Evolutionary conservation across 53 echinoderm and acorn worm species (phyloP), one percentile per base, ranked within the genome.

Genomic region (Paracentrotus lividus): DNA sequence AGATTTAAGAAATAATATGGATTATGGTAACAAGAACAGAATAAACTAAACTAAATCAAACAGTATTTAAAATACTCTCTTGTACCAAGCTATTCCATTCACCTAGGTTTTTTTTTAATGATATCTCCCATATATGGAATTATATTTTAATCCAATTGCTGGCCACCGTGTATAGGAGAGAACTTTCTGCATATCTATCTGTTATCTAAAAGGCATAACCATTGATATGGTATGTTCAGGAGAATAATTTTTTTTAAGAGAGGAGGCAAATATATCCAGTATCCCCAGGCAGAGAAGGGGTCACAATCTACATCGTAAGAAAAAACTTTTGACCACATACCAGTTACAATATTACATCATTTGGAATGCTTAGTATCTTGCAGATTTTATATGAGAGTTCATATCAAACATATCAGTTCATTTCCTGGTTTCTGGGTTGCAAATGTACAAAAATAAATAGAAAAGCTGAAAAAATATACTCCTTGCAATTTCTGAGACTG

Each of bases 381-480:
- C 21, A 72, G 32, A 72, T 72, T 69, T 69, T 38, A 69, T 69
- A 31, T 66, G 31, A 72, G 2, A 72, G 14, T 69, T 36, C 36
- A 36, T 36, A 16, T 36, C 36, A 66, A 4, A 33, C 15, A 8
- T 27, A 31, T 40, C 26, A 38, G 36, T 72, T 40, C 34, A 69
- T 38, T 69, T 18, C 38, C 20, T 38, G 16, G n/a, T 69, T 5
- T 64, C 9, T 6, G 64, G 31, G 47, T n/a, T 81, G 49, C 47
- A 81, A 45, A 10, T 32, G 47, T 81, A 81, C 26, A 81, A 81
- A 81, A 81, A 81, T 72, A 72, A 4, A 38, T 36, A 72, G 72
- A 72, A 72, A 72, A 72, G 14, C 7, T 40, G 8, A 72, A 72
- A n/a, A n/a, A 40, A 72, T 45, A 81, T 24, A 81, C n/a, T 45